Conservation (phyloP, 2,113 vertebrate genomes). For the Phaethon lepturus region DNA sequence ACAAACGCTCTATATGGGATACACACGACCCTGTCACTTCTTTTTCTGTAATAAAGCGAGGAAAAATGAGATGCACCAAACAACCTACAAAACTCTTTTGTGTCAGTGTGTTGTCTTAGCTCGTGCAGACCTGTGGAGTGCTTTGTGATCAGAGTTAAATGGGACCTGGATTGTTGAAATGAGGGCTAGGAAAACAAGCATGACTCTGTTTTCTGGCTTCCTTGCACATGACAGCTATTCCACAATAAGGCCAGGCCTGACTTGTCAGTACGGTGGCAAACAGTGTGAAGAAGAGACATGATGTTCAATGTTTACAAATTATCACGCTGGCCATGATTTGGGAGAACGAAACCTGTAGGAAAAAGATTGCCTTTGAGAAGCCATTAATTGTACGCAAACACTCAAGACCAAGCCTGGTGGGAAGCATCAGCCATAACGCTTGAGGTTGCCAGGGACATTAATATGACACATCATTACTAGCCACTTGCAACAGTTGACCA, state of each 20-base stretch:
- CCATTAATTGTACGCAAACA: neutral
- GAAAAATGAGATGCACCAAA: neutral
- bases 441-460: conserved; percentile 1
- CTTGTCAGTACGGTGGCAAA: neutral
- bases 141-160: neutral
- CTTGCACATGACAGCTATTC: neutral
- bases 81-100: neutral
- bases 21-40: neutral
- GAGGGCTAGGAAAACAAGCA: neutral
- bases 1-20: neutral
- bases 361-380: neutral
- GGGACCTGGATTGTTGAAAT: neutral
- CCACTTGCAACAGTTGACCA: conserved; percentile 36
- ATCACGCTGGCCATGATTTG: neutral
- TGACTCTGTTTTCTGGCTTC: neutral
- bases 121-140: neutral
- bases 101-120: neutral
- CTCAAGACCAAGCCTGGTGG: neutral
- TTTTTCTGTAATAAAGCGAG: neutral
- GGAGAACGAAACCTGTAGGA: neutral
- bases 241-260: neutral
- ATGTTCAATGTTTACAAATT: neutral
- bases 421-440: neutral
- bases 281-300: neutral
- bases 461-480: conserved; percentile 43